Conservation (phyloP, 2,888 invertebrate genomes). For the Trilocha varians region DNA sequence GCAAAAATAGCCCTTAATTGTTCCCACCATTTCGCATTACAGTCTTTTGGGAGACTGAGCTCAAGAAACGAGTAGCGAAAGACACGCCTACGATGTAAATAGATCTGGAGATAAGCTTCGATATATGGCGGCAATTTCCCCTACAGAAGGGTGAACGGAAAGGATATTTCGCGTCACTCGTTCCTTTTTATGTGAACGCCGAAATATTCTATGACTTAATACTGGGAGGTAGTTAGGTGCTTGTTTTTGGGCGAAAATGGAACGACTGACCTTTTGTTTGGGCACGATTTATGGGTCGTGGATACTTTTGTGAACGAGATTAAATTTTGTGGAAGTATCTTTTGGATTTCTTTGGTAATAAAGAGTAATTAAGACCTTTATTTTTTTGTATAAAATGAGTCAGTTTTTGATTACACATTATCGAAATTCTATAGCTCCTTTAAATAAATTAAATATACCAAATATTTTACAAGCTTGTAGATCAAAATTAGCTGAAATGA, state of each 20-base stretch:
- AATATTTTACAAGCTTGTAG: too few species aligned
- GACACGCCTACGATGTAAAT: conserved; percentile 49
- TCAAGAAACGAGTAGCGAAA: conserved; percentile 32
- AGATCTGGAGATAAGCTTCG: conserved; percentile 57
- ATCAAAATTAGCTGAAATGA: too few species aligned
- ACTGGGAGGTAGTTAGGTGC: not conserved
- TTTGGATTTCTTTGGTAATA: too few species aligned
- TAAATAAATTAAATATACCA: too few species aligned
- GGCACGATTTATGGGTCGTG: too few species aligned
- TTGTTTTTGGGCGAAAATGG: not conserved
- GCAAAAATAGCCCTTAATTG: not conserved
- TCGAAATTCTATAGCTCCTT: too few species aligned
- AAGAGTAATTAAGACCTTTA: too few species aligned
- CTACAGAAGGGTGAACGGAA: conserved; percentile 49
- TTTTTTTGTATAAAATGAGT: too few species aligned
- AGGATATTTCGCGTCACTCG: conserved; percentile 35
- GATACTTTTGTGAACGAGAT: too few species aligned
- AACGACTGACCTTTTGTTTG: too few species aligned
- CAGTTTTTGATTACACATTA: too few species aligned
- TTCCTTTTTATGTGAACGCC: conserved; percentile 40
- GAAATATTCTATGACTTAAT: conserved; percentile 28
- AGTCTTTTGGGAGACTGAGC: conserved; percentile 3
- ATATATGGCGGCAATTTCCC: conserved; percentile 65
- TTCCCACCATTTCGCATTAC: not conserved
- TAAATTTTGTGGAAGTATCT: too few species aligned